These are phyloP conservation scores for Cranoglanis bouderius DNA, from an alignment of 2,113 vertebrate genomes.

Conservation along the genomic window DNA sequence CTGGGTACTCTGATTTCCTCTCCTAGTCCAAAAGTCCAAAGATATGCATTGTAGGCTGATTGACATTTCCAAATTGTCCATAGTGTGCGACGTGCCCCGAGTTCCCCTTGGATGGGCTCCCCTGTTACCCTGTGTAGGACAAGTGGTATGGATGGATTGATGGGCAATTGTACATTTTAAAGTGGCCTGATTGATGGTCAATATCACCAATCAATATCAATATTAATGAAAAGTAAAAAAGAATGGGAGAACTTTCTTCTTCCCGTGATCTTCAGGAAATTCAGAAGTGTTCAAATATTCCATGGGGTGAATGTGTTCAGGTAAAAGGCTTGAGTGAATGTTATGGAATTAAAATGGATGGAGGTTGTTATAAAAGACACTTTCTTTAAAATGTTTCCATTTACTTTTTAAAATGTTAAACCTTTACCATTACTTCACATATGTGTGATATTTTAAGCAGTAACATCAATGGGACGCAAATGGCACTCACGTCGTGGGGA, in stretches of 20 bases:
- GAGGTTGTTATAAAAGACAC: background rate
- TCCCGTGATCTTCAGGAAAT: background rate
- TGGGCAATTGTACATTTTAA: background rate
- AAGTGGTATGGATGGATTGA: no score
- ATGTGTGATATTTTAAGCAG: background rate
- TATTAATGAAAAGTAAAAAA: background rate
- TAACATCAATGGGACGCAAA: background rate
- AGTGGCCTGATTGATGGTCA: background rate
- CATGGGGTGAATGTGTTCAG: background rate
- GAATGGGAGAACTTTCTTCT: background rate
- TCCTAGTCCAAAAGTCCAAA: no score
- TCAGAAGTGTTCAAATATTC: background rate
- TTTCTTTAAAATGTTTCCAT: background rate
- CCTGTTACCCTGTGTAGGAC: no score
- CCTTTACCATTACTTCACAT: background rate
- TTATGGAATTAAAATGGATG: background rate
- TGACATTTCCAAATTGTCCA: no score
- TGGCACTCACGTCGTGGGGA: background rate
- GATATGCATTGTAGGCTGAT: no score
- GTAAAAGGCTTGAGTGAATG: background rate
- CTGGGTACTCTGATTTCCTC: no score
- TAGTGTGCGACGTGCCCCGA: no score
- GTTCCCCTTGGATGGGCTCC: no score
- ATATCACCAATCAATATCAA: background rate
- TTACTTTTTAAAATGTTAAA: background rate